Evolutionary conservation across 30 jellyfish, hydroid and myxozoan genomes (phyloP), one percentile per base, ranked within the genome.

Genomic region (Mastigias papua): DNA sequence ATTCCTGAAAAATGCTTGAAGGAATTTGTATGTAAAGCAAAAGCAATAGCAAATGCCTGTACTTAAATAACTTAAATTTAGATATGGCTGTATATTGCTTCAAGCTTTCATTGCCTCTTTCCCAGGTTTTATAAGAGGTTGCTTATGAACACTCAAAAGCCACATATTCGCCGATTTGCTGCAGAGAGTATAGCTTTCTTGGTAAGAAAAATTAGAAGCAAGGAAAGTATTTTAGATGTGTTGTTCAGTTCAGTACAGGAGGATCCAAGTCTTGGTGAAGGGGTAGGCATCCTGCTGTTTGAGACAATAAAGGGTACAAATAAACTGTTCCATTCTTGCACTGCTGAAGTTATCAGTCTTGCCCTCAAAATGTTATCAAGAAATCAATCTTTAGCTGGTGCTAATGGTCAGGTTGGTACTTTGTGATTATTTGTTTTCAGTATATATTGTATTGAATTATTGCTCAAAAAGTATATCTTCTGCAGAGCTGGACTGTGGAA

Each of bases 111-210:
- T n/a, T n/a, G n/a, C n/a, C 54, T 42, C 13, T 48, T 54, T 81
- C 82, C 19, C 67, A 92, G 98, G 49, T 25, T 48, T 50, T 92
- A 83, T 71, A 86, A 86, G 88, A 26, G 49, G n/a, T 84, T 92
- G 64, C 88, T 92, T 11, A 8, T 65, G 42, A 37, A 66, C 27
- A 42, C 83, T 7, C 90, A 86, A 74, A 92, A 86, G 91, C 91
- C 80, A 42, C 96, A 92, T 57, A 72, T 92, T 20, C 77, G 72
- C 25, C 92, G 67, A 48, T 92, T 92, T 86, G 98, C 97, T 25
- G 96, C 98, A 17, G 98, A 92, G 60, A 76, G 96, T 19, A 77
- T 92, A 30, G 85, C 98, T 31, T 92, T 92, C 50, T 73, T 92
- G n/a, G 61, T 92, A 20, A 86, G 98, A 11, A 92, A 80, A 67